A percentile compares a stretch with the other conserved stretches of the same genome.
Evolutionary conservation across 1,140 invertebrate genomes (phyloP).

Genomic region (Rhagoletis zephyria): DNA sequence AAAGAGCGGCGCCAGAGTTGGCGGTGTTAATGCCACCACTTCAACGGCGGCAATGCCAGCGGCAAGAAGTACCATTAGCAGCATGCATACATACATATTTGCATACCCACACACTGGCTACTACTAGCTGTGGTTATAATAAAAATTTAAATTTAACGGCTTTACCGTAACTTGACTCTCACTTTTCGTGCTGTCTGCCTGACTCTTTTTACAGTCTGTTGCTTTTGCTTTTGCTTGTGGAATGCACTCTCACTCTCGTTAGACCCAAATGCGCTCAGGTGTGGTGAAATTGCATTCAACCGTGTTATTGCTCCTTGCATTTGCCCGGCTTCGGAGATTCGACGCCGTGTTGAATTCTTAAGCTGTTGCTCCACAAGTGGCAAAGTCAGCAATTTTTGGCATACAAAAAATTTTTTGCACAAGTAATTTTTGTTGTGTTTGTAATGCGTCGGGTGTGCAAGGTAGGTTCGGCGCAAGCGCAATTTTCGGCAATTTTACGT

Average conservation of each 20-base stretch:
- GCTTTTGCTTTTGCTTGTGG: not conserved
- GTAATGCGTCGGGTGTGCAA: not conserved
- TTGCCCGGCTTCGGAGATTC: not conserved
- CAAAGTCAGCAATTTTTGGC: not conserved
- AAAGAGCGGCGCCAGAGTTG: not conserved
- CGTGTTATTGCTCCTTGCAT: not conserved
- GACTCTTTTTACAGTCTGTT: not conserved
- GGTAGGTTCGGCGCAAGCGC: constrained; percentile 10
- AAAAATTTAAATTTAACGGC: not conserved
- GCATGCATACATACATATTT: not conserved
- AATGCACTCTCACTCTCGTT: constrained; percentile 20
- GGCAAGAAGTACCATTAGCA: not conserved
- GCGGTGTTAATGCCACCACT: constrained; percentile 41
- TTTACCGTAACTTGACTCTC: not conserved
- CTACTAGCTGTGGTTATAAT: not conserved
- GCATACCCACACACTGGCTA: not conserved
- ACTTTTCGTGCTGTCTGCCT: not conserved
- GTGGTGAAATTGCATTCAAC: not conserved
- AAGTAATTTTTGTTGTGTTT: not conserved
- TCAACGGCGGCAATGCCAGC: not conserved
- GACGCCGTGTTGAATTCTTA: constrained; percentile 23
- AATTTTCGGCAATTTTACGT: constrained; percentile 18
- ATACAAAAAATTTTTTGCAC: not conserved
- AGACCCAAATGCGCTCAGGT: not conserved
- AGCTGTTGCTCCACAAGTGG: not conserved